Percentiles rank a stretch among this genome's conserved stretches.
phyloP scores from a whole-genome alignment of 2,797 vertebrate genomes.

The Scleropages formosus region DNA sequence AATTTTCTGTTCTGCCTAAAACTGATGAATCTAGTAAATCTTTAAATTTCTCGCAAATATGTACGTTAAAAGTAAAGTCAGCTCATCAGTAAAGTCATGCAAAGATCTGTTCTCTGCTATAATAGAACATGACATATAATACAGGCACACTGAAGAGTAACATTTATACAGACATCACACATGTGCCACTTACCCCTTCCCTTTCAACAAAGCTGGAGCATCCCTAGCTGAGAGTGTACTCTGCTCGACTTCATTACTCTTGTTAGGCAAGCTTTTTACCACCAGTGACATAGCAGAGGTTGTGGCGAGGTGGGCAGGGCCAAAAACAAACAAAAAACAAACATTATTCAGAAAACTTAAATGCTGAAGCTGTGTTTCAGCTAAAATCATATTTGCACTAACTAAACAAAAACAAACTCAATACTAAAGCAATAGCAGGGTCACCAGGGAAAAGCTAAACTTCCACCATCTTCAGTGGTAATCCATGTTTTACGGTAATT shows the following conservation, averaged over 20 bases:
- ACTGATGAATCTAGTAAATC: not conserved
- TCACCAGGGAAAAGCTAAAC: too few species aligned
- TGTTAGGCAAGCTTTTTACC: conserved; percentile 81
- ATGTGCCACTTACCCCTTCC: conserved; percentile 89
- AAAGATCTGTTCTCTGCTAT: not conserved
- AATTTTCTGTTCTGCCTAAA: not conserved
- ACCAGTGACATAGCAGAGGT: conserved; percentile 11
- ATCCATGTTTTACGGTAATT: too few species aligned
- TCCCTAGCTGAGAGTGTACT: conserved; percentile 82
- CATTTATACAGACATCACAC: conserved; percentile 50
- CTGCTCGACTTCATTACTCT: conserved; percentile 80
- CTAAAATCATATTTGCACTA: too few species aligned
- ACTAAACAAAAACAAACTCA: too few species aligned
- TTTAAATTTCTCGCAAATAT: not conserved
- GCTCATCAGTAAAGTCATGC: not conserved
- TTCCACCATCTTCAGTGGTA: too few species aligned
- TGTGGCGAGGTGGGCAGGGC: not conserved
- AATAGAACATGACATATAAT: not conserved
- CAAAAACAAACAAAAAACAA: conserved; percentile 17
- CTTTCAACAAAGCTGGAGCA: conserved; percentile 89
- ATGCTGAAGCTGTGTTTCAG: too few species aligned
- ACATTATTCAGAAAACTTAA: too few species aligned
- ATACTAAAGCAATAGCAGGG: too few species aligned
- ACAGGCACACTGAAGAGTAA: not conserved
- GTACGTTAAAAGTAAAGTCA: not conserved